Percentiles rank a stretch among this genome's conserved stretches.
Conservation (phyloP, 1,140 invertebrate genomes). For the Nephila pilipes region DNA sequence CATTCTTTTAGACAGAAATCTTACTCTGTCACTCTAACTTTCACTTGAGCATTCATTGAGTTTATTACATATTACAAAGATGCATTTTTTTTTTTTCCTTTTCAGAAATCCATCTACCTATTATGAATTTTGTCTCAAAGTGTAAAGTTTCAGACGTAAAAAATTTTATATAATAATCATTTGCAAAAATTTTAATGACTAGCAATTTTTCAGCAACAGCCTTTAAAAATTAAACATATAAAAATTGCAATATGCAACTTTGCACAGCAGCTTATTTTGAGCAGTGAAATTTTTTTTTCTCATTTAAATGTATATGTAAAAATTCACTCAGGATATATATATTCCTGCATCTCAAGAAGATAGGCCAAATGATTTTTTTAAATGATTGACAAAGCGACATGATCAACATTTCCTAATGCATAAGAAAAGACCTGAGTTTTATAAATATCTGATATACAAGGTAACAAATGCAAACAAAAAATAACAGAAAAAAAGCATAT, state of each 20-base stretch:
- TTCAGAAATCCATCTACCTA: neutral
- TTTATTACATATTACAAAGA: neutral
- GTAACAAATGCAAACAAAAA: conserved; percentile 19
- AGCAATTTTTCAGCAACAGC: conserved; percentile 6
- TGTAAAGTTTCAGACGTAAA: conserved; percentile 17
- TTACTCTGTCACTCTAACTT: neutral
- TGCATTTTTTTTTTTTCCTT: neutral
- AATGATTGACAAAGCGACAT: conserved; percentile 56
- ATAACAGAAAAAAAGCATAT: conserved; percentile 21
- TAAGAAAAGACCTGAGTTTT: conserved; percentile 72
- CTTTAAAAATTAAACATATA: neutral
- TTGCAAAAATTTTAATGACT: neutral
- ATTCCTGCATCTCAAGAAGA: neutral
- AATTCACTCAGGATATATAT: neutral
- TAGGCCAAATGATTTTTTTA: neutral
- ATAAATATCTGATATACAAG: conserved; percentile 67
- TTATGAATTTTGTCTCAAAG: neutral
- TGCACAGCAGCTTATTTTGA: conserved; percentile 38
- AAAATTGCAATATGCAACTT: conserved; percentile 20
- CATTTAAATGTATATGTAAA: conserved; percentile 23
- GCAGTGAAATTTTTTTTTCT: conserved; percentile 21
- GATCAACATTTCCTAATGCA: conserved; percentile 59
- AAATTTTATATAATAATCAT: neutral
- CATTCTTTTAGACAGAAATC: too few relatives aligned
- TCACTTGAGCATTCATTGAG: neutral